Evolutionary conservation across 2,113 vertebrate species (phyloP), one percentile per base, ranked within the genome.

Genomic region (Riparia riparia): DNA sequence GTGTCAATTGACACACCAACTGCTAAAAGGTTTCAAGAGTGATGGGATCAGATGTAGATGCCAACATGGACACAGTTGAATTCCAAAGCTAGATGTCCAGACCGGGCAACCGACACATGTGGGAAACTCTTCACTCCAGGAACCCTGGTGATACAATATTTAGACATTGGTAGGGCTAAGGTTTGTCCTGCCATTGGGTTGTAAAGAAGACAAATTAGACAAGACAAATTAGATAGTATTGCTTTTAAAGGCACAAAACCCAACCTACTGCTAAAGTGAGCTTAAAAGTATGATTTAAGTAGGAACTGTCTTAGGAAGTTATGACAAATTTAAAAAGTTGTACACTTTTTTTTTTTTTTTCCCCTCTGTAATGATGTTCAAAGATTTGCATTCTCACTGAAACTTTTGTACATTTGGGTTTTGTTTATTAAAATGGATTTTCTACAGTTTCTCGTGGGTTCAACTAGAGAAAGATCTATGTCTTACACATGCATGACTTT

Each of bases 301-400:
- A 61, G 7, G 12, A 61, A 21, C 5, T 41, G 5, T 18, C 8
- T 78, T 21, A 2, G 2, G 15, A 70, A 63, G 8, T 24, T 58
- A 49, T 10, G 74, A 37, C 3, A 8, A 78, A 50, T 61, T 50
- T 9, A 4, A 73, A 28, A 66, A 39, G 7, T 37, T 39, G 15
- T 9, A 34, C 25, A 31, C 7, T 0, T 9, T 3, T 9, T 17
- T 31, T 45, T 44, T 17, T 17, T 1, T 9, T 24, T 17, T 37
- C 9, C 37, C 41, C 19, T n/a, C 4, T 68, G 8, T 28, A 39
- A 28, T 51, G 56, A 4, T 20, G 1, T 45, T 76, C 14, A 63
- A 82, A 49, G 5, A 15, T 51, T 68, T 16, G 3, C 7, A 32
- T 65, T 82, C 26, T 51, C 10, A 22, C 24, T 26, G n/a, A 70